Conservation (phyloP, 2,888 invertebrate genomes). For the Diadegma fenestrale region DNA sequence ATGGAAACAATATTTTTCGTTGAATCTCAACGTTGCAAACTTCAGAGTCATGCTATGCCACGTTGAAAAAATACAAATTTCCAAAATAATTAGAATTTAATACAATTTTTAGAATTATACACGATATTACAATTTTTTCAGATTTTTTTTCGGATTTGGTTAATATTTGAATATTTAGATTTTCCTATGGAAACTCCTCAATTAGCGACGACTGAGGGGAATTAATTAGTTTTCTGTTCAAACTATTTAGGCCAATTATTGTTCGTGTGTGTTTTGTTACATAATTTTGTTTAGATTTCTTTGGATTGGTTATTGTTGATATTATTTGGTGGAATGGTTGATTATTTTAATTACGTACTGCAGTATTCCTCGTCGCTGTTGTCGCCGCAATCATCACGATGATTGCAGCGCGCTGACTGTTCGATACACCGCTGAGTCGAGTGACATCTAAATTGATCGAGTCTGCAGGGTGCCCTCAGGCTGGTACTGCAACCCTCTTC, state of each 20-base stretch:
- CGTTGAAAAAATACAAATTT: no score
- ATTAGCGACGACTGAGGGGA: neutral
- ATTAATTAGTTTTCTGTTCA: neutral
- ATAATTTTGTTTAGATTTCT: neutral
- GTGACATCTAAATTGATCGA: slow-evolving; percentile 95
- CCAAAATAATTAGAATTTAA: no score
- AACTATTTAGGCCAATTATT: neutral
- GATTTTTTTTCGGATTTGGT: no score
- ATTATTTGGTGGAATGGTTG: neutral
- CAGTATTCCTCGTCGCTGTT: slow-evolving; percentile 96
- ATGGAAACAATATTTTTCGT: no score
- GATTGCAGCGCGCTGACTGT: slow-evolving; percentile 91
- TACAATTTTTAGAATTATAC: no score
- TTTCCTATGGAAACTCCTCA: no score
- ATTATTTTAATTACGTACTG: slow-evolving; percentile 87
- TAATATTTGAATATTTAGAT: no score
- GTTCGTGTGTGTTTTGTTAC: neutral
- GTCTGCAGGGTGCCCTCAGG: slow-evolving; percentile 87
- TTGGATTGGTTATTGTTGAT: neutral
- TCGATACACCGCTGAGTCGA: slow-evolving; percentile 93
- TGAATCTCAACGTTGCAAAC: no score
- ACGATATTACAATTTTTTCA: no score
- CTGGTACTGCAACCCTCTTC: slow-evolving; percentile 90
- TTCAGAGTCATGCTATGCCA: no score
- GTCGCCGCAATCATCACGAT: slow-evolving; percentile 95